Percentiles rank a stretch among this genome's conserved stretches.
Evolutionary conservation across 53 echinoderm and acorn worm genomes (phyloP).

Genomic region (Temnopleurus reevesii): DNA sequence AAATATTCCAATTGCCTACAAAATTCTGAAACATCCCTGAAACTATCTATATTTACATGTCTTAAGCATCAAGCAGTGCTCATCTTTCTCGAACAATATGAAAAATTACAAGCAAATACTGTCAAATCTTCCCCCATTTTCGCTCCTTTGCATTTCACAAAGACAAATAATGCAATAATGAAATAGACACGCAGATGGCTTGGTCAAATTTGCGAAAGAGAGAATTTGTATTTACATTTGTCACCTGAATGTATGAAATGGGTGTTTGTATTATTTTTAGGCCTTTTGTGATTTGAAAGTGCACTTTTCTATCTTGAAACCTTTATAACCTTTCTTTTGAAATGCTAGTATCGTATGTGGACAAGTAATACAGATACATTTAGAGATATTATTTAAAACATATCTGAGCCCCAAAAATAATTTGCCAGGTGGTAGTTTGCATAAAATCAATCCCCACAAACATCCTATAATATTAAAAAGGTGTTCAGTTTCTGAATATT

Average conservation of each 20-base stretch:
- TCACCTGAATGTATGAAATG: background rate
- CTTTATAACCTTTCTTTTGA: background rate
- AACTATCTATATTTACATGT: no score
- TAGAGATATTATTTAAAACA: no score
- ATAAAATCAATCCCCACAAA: no score
- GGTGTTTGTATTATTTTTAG: background rate
- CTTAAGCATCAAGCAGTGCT: background rate
- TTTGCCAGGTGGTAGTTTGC: no score
- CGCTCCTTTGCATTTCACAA: background rate
- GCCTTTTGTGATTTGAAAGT: background rate
- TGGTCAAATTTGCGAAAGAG: background rate
- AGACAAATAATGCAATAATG: background rate
- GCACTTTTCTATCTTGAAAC: background rate
- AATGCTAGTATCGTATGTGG: background rate
- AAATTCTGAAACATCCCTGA: no score
- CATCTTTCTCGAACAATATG: constrained; percentile 3
- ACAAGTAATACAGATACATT: no score
- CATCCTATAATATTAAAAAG: no score
- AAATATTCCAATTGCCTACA: no score
- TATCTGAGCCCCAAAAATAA: no score
- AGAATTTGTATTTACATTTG: background rate
- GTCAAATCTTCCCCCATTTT: background rate
- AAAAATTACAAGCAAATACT: background rate
- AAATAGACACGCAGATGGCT: background rate
- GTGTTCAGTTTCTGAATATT: no score